These are phyloP conservation scores for Ornithorhynchus anatinus DNA, from an alignment of 2,113 vertebrate species.

Conservation along the genomic window DNA sequence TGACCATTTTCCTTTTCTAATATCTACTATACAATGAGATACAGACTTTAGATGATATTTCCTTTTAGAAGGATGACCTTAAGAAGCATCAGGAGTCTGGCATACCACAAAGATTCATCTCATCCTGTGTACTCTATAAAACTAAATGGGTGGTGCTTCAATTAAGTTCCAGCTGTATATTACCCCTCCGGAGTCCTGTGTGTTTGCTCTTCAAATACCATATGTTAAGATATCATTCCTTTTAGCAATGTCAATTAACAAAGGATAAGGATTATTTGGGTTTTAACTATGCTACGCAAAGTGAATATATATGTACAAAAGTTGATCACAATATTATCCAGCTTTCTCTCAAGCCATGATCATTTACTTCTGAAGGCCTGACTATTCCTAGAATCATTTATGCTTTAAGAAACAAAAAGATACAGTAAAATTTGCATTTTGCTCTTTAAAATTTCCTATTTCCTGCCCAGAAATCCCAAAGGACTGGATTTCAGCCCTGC, in stretches of 20 bases:
- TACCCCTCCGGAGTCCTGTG: not conserved
- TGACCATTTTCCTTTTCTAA: too few species aligned
- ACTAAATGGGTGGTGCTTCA: not conserved
- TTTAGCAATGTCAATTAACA: conserved; percentile 13
- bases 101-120: conserved; percentile 7
- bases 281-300: not conserved
- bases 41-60: too few species aligned
- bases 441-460: too few species aligned
- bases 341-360: not conserved
- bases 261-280: not conserved
- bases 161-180: conserved; percentile 3
- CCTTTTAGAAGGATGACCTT: not conserved
- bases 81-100: not conserved
- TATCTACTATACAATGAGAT: too few species aligned
- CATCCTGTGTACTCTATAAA: not conserved
- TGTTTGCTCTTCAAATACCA: not conserved
- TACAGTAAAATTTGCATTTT: too few species aligned
- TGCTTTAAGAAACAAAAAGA: too few species aligned
- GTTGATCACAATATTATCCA: not conserved
- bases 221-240: conserved; percentile 11
- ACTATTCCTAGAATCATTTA: too few species aligned
- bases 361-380: too few species aligned
- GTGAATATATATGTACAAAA: not conserved
- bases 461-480: too few species aligned
- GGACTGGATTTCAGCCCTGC: too few species aligned